These are phyloP conservation scores for Pelochelys cantorii DNA, from an alignment of 2,797 vertebrate species.

Conservation along the genomic window DNA sequence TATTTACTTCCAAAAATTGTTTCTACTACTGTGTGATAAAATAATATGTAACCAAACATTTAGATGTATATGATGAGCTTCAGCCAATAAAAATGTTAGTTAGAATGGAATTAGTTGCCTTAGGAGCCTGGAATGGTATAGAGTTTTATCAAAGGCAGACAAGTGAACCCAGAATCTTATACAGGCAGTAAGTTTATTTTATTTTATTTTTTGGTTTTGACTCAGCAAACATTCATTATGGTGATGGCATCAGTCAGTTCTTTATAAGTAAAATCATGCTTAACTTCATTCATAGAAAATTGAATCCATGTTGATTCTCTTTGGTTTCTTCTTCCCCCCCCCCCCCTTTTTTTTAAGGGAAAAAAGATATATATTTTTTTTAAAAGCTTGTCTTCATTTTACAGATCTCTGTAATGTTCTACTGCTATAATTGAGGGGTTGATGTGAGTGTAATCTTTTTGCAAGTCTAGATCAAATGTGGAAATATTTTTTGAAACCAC, in stretches of 20 bases:
- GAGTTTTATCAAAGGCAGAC: constrained; percentile 12
- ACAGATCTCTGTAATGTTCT: background rate
- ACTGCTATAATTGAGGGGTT: background rate
- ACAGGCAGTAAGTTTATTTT: constrained; percentile 12
- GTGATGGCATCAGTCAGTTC: background rate
- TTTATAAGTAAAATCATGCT: background rate
- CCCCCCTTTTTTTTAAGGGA: no score
- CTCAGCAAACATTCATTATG: background rate
- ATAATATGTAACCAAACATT: constrained; percentile 40
- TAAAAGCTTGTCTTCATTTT: background rate
- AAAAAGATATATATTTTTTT: background rate
- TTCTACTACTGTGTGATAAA: constrained; percentile 49
- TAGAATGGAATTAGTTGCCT: constrained; percentile 24
- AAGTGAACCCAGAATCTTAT: background rate
- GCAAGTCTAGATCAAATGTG: background rate
- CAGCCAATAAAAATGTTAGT: constrained; percentile 40
- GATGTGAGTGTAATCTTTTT: background rate
- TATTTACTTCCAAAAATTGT: constrained; percentile 33
- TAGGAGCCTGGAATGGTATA: background rate
- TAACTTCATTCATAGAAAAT: background rate
- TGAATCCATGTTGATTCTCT: background rate
- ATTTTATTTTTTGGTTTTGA: constrained; percentile 17
- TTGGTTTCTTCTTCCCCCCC: background rate
- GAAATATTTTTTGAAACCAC: background rate
- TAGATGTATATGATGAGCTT: constrained; percentile 31